phyloP scores from a whole-genome alignment of 2,888 invertebrate genomes.

The Leucophora obtusa region DNA sequence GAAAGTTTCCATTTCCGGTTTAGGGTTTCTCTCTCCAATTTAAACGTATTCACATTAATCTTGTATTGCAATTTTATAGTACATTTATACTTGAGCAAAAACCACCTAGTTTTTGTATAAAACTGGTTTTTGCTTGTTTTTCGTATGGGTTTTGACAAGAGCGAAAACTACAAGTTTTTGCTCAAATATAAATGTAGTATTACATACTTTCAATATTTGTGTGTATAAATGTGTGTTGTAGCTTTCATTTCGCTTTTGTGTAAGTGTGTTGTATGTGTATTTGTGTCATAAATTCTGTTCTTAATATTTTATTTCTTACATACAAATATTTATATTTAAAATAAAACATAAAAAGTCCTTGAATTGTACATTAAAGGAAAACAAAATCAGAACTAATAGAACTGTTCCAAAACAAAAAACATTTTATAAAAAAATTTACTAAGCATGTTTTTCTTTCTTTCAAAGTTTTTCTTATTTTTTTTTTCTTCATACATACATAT shows the following conservation, averaged over 20 bases:
- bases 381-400: slow-evolving; percentile 21
- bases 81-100: too few relatives aligned
- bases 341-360: slow-evolving; percentile 32
- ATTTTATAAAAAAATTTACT: neutral
- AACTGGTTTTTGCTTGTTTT: too few relatives aligned
- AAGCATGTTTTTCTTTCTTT: neutral
- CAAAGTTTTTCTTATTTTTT: too few relatives aligned
- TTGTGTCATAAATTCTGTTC: slow-evolving; percentile 46
- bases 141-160: too few relatives aligned
- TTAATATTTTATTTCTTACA: slow-evolving; percentile 9
- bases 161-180: too few relatives aligned
- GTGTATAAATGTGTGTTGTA: slow-evolving; percentile 6
- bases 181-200: neutral
- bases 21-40: neutral
- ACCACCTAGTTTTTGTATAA: too few relatives aligned
- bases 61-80: too few relatives aligned
- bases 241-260: slow-evolving; percentile 5
- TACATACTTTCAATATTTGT: neutral
- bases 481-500: neutral
- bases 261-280: neutral
- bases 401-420: neutral
- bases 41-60: too few relatives aligned
- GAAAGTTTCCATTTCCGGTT: neutral
- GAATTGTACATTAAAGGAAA: slow-evolving; percentile 33
- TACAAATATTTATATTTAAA: slow-evolving; percentile 21